Evolutionary conservation across 2,797 vertebrate species (phyloP).

Genomic region (Triplophysa bombifrons): DNA sequence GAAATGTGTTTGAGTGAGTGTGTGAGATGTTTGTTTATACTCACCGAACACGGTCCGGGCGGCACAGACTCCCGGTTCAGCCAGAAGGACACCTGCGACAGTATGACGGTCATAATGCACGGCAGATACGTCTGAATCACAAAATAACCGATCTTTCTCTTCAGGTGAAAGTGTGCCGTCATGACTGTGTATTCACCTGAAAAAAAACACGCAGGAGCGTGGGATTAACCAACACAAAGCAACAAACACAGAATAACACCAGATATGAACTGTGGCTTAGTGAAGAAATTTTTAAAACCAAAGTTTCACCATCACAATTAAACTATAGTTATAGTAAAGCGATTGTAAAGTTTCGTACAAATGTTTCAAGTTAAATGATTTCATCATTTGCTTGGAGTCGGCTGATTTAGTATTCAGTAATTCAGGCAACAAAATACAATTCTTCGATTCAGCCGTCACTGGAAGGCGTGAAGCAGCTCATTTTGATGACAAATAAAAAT

Average conservation of each 20-base stretch:
- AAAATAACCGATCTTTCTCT: constrained; percentile 99
- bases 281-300: no score
- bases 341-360: no score
- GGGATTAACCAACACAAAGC: background rate
- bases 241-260: background rate
- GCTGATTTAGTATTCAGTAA: no score
- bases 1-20: background rate
- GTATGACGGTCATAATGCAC: constrained; percentile 99
- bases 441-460: background rate
- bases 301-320: no score
- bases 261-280: no score
- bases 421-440: background rate
- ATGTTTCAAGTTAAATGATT: no score
- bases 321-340: no score
- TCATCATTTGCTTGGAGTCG: no score
- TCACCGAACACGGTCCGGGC: constrained; percentile 95
- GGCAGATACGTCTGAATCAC: constrained; percentile 99
- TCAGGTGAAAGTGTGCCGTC: constrained; percentile 98
- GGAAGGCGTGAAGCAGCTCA: background rate
- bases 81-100: constrained; percentile 99
- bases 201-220: constrained; percentile 12
- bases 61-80: constrained; percentile 97
- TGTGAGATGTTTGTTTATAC: constrained; percentile 57
- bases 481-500: constrained; percentile 1
- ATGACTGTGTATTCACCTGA: constrained; percentile 98